Evolutionary conservation across 2,888 invertebrate genomes (phyloP), one percentile per base, ranked within the genome.

Genomic region (Drosophila emarginata): DNA sequence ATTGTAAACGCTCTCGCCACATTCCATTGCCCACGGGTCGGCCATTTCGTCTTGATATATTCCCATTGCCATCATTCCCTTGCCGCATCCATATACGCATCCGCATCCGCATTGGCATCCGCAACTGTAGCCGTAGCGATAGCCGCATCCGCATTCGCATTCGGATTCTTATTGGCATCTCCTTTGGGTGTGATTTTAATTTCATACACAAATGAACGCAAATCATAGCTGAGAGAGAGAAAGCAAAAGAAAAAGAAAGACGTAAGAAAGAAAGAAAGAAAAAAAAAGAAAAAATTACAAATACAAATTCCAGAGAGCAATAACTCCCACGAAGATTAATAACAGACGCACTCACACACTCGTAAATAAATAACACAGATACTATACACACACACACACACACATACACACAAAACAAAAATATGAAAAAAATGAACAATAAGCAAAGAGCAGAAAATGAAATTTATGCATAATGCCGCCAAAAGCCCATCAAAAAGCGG

Each of bases 161-260:
- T 36, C 21, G 56, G 7, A 37, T 28, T 61, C n/a, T 61, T 57
- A 45, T 53, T 63, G 84, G 67, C 60, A 70, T 79, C 82, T 88
- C 91, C 90, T 91, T 80, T 75, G 91, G 89, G 91, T 91, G 91
- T 91, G 91, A 91, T 91, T 91, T 91, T 91, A 91, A 91, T 91
- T 91, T 91, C 91, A 91, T 91, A 91, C 91, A 88, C 89, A 91
- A 90, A 90, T 89, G 90, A 89, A 88, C 90, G 85, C 81, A 79
- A 80, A 80, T 80, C 80, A 79, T 79, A 67, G 80, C 51, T 54
- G 71, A 61, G 54, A 40, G 62, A 58, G 58, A 40, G 59, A 61
- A 26, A 18, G 56, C 32, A 32, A 32, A 32, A 32, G 37, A 53
- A 68, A 69, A 37, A 32, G 57, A 21, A 15, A 28, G 37, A 39